These are phyloP conservation scores for Cryptomyrus ogoouensis DNA, from an alignment of 2,113 vertebrate genomes.

Conservation along the genomic window DNA sequence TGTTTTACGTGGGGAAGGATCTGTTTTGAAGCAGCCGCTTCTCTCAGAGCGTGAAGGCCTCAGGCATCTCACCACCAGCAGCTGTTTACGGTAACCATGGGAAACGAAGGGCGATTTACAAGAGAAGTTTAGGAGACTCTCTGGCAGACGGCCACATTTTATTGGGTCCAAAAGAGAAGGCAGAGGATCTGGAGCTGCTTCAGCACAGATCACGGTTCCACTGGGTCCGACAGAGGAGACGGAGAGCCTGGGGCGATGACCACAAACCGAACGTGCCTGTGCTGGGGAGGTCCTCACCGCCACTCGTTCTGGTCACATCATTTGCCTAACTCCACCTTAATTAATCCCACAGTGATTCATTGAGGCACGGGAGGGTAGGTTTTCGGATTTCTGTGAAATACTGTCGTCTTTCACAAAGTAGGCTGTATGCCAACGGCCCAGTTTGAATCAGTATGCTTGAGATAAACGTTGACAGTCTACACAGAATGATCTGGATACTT, in stretches of 20 bases:
- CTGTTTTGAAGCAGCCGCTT: neutral
- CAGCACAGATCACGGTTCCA: neutral
- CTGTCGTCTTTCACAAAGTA: neutral
- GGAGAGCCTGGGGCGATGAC: neutral
- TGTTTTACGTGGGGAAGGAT: neutral
- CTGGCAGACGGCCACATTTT: neutral
- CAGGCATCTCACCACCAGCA: neutral
- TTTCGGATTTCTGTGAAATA: neutral
- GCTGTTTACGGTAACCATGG: neutral
- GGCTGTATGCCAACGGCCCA: neutral
- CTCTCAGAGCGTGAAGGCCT: neutral
- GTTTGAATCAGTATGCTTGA: neutral
- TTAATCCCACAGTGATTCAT: neutral
- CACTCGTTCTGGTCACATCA: neutral
- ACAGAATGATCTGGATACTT: neutral
- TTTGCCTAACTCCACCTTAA: neutral
- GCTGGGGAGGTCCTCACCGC: neutral
- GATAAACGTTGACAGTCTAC: neutral
- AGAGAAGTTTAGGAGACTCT: neutral
- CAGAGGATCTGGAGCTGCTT: neutral
- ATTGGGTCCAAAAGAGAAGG: neutral
- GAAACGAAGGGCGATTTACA: neutral
- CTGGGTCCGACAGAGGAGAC: neutral
- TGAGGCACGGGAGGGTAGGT: neutral
- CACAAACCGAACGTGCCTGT: neutral